Conservation (phyloP, 2,113 vertebrate species). For the Hydrochoerus hydrochaeris region DNA sequence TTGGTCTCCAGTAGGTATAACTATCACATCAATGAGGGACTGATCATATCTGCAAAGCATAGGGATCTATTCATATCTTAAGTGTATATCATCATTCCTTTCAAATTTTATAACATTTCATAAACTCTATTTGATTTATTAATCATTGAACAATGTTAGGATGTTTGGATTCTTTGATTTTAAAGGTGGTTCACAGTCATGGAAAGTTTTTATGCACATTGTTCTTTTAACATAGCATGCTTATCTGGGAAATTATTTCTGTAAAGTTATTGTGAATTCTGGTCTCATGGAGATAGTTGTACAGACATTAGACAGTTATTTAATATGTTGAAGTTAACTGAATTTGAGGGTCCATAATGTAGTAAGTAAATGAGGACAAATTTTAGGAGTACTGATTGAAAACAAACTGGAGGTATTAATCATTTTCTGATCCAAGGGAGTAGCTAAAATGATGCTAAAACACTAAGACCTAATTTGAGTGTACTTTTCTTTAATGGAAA, state of each 20-base stretch:
- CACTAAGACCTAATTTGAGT: background rate
- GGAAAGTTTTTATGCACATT: background rate
- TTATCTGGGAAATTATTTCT: background rate
- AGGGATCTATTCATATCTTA: background rate
- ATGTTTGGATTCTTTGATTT: background rate
- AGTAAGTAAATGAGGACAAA: background rate
- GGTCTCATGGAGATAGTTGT: background rate
- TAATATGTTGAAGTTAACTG: background rate
- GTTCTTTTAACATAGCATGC: background rate
- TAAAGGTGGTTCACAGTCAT: background rate
- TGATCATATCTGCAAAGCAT: background rate
- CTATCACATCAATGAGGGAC: background rate
- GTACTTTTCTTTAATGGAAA: background rate
- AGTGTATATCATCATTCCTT: background rate
- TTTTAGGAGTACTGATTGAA: background rate
- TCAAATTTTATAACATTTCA: background rate
- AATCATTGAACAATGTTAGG: background rate
- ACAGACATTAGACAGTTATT: background rate
- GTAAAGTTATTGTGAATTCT: background rate
- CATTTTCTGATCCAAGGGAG: background rate
- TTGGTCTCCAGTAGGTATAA: background rate
- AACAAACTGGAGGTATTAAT: background rate
- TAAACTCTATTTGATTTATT: background rate
- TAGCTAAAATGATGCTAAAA: background rate
- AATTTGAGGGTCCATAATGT: background rate